These are phyloP conservation scores for Cephus sareptanus DNA, from an alignment of 2,888 invertebrate species.

Conservation along the genomic window DNA sequence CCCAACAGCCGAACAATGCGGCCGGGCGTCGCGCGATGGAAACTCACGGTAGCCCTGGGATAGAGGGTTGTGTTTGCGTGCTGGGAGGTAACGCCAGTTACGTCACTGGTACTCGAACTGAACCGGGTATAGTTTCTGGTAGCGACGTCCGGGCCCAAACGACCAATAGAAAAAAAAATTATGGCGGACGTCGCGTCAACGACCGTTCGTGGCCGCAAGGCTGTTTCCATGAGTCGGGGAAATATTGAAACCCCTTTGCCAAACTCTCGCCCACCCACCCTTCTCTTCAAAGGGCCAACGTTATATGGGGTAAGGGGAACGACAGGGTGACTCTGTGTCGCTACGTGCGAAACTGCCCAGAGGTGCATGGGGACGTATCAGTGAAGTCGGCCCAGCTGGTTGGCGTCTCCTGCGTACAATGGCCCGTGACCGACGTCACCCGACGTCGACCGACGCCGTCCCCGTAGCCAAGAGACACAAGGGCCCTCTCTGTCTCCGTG, in stretches of 20 bases:
- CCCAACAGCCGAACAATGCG: neutral
- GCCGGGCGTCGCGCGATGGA: neutral
- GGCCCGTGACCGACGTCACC: constrained; percentile 28
- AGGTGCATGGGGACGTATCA: constrained; percentile 35
- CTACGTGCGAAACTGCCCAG: neutral
- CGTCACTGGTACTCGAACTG: neutral
- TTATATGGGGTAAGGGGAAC: accelerated
- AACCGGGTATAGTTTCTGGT: neutral
- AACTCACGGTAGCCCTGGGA: neutral
- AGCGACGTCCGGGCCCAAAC: neutral
- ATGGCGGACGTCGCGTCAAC: neutral
- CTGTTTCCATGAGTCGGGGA: neutral
- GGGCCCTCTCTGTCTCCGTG: constrained; percentile 28
- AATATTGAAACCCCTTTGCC: neutral
- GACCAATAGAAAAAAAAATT: neutral
- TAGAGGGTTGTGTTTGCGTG: neutral
- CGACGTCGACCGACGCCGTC: constrained; percentile 6
- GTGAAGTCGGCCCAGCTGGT: constrained; percentile 18
- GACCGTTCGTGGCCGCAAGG: neutral
- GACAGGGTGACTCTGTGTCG: neutral
- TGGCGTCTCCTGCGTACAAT: constrained; percentile 35
- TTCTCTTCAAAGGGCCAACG: neutral
- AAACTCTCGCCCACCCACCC: no score
- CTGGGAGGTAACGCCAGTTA: neutral
- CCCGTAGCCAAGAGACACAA: constrained; percentile 35